Conservation (phyloP, 2,113 vertebrate species). For the Gasterosteus nipponicus region DNA sequence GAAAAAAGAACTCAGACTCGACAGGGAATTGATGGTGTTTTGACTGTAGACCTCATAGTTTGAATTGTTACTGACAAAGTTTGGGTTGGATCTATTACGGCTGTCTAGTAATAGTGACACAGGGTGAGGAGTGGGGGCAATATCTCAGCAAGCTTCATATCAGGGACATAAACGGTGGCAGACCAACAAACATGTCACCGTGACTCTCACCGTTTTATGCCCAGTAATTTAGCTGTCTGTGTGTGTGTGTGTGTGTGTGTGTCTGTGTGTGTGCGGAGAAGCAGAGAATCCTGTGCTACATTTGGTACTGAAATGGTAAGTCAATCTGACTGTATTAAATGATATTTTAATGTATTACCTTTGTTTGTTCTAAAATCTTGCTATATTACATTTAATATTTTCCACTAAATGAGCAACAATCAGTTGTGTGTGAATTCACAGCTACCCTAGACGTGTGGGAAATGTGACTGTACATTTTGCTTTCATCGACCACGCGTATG, state of each 20-base stretch:
- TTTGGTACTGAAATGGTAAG: not conserved
- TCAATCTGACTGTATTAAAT: not conserved
- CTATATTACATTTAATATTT: not conserved
- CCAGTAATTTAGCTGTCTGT: not conserved
- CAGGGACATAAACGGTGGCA: slow-evolving; percentile 63
- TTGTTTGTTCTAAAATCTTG: not conserved
- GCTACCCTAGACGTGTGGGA: not conserved
- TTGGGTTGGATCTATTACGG: slow-evolving; percentile 76
- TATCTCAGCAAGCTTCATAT: slow-evolving; percentile 62
- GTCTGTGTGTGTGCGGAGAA: not conserved
- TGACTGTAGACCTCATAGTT: slow-evolving; percentile 65
- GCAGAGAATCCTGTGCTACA: not conserved
- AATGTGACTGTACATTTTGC: not conserved
- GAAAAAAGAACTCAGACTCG: slow-evolving; percentile 55
- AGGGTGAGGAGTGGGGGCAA: slow-evolving; percentile 41
- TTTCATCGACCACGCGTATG: no score
- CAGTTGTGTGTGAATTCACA: not conserved
- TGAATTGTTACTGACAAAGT: slow-evolving; percentile 74
- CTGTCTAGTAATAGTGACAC: slow-evolving; percentile 62
- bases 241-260: not conserved
- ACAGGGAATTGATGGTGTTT: slow-evolving; percentile 79
- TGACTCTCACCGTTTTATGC: slow-evolving; percentile 55
- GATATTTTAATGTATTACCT: no score
- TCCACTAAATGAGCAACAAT: not conserved
- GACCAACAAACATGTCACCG: slow-evolving; percentile 65